These are phyloP conservation scores for Metalampra italica DNA, from an alignment of 2,888 invertebrate species.

Conservation along the genomic window DNA sequence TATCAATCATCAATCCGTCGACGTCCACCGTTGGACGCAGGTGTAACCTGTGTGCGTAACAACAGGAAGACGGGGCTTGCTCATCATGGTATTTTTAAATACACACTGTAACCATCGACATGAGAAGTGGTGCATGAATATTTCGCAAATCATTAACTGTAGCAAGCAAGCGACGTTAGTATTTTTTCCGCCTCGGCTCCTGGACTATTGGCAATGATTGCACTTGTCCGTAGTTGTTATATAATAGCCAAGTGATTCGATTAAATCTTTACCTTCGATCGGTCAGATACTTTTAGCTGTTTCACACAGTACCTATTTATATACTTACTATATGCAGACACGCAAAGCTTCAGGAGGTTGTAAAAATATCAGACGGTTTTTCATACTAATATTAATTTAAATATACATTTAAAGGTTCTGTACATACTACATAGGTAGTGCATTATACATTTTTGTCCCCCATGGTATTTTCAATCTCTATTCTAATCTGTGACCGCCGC, in stretches of 20 bases:
- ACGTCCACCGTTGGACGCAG: no score
- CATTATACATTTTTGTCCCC: no score
- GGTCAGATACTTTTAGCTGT: slow-evolving; percentile 1
- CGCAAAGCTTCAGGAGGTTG: not conserved
- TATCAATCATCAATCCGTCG: no score
- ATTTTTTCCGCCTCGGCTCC: no score
- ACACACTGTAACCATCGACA: no score
- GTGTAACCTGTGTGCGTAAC: not conserved
- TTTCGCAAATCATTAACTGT: no score
- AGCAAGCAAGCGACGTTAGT: not conserved
- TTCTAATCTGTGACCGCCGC: no score
- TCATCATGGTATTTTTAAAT: no score
- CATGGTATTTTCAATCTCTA: no score
- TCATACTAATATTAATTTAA: not conserved
- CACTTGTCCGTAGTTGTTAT: slow-evolving; percentile 3
- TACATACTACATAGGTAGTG: no score
- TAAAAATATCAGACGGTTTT: not conserved
- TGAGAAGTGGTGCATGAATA: no score
- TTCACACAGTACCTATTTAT: not conserved
- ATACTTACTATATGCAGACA: not conserved
- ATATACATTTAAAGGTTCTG: not conserved
- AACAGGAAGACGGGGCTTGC: no score
- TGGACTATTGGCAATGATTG: slow-evolving; percentile 2
- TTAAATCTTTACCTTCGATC: not conserved
- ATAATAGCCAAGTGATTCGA: not conserved